A percentile compares a stretch with the other conserved stretches of the same genome.
Evolutionary conservation across 2,797 vertebrate species (phyloP).

Genomic region (Lagodon rhomboides): DNA sequence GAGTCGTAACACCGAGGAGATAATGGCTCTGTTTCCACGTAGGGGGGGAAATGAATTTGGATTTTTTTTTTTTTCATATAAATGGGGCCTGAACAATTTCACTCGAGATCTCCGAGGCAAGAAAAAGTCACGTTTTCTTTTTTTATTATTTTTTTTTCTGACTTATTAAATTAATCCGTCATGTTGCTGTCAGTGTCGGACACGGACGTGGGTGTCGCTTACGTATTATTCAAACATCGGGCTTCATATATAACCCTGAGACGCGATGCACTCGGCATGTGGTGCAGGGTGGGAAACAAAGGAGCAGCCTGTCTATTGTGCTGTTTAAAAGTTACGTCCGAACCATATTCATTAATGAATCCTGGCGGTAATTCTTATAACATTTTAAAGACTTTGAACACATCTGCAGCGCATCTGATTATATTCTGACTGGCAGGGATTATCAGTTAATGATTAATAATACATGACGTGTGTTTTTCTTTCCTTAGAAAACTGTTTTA

Average conservation of each 20-base stretch:
- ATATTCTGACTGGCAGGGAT: background rate
- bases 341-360: background rate
- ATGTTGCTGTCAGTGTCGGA: slow-evolving; percentile 12
- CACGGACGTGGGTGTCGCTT: slow-evolving; percentile 12
- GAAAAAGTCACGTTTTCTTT: background rate
- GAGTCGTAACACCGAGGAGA: slow-evolving; percentile 57
- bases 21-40: slow-evolving; percentile 52
- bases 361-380: background rate
- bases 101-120: slow-evolving; percentile 19
- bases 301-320: slow-evolving; percentile 1
- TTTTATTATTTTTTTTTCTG: background rate
- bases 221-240: background rate
- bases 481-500: too few relatives aligned
- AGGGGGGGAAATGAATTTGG: slow-evolving; percentile 40
- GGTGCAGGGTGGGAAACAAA: slow-evolving; percentile 34
- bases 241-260: background rate
- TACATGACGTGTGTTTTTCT: too few relatives aligned
- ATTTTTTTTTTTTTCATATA: slow-evolving; percentile 28
- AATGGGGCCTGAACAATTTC: slow-evolving; percentile 16
- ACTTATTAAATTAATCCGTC: slow-evolving; percentile 10
- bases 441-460: too few relatives aligned
- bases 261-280: slow-evolving; percentile 35
- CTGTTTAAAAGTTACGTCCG: slow-evolving; percentile 6
- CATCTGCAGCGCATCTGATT: background rate
- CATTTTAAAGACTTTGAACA: background rate